phyloP scores from a whole-genome alignment of 1,140 invertebrate species.

The Bacillus rossius region DNA sequence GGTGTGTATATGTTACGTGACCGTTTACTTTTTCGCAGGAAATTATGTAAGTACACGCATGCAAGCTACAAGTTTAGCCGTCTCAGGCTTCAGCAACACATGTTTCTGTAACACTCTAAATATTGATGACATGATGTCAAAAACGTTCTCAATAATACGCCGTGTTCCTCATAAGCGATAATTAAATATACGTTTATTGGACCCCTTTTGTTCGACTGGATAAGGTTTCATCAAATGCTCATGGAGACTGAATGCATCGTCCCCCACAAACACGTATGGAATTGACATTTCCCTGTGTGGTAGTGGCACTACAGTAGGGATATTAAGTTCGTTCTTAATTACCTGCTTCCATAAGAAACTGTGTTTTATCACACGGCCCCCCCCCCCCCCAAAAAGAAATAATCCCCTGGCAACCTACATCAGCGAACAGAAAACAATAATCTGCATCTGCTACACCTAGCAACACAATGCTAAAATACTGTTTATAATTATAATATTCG shows the following conservation, averaged over 20 bases:
- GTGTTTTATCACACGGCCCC: slow-evolving; percentile 24
- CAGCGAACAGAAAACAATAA: slow-evolving; percentile 36
- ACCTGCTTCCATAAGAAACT: slow-evolving; percentile 7
- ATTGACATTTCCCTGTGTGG: slow-evolving; percentile 21
- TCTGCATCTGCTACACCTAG: slow-evolving; percentile 36
- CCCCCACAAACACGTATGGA: slow-evolving; percentile 33
- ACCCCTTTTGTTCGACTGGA: slow-evolving; percentile 23
- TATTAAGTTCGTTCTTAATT: slow-evolving; percentile 20
- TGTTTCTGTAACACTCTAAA: slow-evolving; percentile 19
- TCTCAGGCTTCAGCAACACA: slow-evolving; percentile 11
- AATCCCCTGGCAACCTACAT: slow-evolving; percentile 35
- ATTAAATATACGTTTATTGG: slow-evolving; percentile 25
- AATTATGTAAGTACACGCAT: no score
- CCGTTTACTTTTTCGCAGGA: no score
- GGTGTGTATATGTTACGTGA: no score
- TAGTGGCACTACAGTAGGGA: slow-evolving; percentile 23
- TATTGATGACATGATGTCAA: slow-evolving; percentile 15
- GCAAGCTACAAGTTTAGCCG: slow-evolving; percentile 1
- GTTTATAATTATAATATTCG: slow-evolving; percentile 37
- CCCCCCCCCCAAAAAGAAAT: slow-evolving; percentile 31
- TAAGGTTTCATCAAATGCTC: slow-evolving; percentile 33
- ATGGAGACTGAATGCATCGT: slow-evolving; percentile 36
- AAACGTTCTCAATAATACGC: slow-evolving; percentile 23
- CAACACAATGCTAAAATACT: slow-evolving; percentile 32
- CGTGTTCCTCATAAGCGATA: slow-evolving; percentile 26